These are phyloP conservation scores for Himalopsyche japonica DNA, from an alignment of 2,888 invertebrate species.

Conservation along the genomic window DNA sequence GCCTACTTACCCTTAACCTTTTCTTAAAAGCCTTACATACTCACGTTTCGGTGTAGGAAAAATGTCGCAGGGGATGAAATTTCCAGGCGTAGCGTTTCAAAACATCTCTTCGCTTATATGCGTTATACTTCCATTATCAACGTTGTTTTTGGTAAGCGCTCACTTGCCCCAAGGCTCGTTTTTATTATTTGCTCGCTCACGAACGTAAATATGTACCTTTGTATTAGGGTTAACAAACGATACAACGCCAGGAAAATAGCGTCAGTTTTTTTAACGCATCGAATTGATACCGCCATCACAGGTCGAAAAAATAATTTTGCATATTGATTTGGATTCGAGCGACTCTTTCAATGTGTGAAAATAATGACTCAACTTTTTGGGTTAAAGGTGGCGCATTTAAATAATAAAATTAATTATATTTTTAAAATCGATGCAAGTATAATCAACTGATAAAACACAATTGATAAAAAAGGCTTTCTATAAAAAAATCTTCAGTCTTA, in stretches of 20 bases:
- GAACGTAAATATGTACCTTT: not conserved
- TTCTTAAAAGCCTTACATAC: not conserved
- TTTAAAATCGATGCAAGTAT: too few relatives aligned
- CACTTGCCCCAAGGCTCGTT: not conserved
- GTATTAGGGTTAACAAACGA: not conserved
- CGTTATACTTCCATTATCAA: slow-evolving; percentile 35
- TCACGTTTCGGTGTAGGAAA: slow-evolving; percentile 12
- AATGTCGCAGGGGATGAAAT: slow-evolving; percentile 14
- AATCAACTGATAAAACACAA: too few relatives aligned
- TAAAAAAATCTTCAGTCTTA: too few relatives aligned
- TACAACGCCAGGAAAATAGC: too few relatives aligned
- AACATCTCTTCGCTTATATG: slow-evolving; percentile 24
- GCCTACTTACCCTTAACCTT: not conserved
- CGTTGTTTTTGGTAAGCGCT: slow-evolving; percentile 23
- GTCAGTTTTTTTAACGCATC: not conserved
- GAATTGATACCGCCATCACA: too few relatives aligned
- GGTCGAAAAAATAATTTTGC: too few relatives aligned
- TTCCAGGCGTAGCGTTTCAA: not conserved
- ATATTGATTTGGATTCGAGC: too few relatives aligned
- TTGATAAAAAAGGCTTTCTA: too few relatives aligned
- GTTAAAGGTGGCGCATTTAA: too few relatives aligned
- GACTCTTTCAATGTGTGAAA: too few relatives aligned
- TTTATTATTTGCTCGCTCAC: slow-evolving; percentile 4
- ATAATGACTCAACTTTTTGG: too few relatives aligned
- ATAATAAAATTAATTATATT: too few relatives aligned